Conservation (phyloP, 2,113 vertebrate genomes). For the Galemys pyrenaicus region DNA sequence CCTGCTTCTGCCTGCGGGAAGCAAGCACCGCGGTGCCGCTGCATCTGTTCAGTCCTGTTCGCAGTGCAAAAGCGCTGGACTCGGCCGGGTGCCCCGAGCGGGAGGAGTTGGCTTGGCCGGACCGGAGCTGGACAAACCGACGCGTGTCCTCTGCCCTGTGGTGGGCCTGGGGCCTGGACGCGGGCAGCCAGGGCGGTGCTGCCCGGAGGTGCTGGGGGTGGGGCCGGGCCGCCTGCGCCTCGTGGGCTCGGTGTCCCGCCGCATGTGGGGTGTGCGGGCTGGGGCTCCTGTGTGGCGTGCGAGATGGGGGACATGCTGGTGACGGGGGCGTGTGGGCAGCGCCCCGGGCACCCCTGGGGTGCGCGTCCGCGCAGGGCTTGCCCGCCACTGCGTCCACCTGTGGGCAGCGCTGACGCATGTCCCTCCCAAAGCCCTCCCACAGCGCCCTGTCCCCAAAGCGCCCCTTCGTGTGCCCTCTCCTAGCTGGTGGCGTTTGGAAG, state of each 20-base stretch:
- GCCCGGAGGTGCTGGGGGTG: background rate
- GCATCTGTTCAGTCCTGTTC: background rate
- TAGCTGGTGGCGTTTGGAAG: accelerated
- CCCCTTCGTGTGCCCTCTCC: background rate
- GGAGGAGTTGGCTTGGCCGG: background rate
- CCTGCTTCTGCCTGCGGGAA: background rate
- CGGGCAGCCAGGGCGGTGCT: background rate
- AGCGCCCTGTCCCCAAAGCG: background rate
- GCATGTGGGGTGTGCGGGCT: too few species aligned
- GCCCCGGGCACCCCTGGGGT: background rate
- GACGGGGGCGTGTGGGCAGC: background rate
- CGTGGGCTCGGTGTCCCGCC: too few species aligned
- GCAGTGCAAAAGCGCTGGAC: background rate
- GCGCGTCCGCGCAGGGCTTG: background rate
- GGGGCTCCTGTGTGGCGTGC: too few species aligned
- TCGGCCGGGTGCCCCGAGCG: background rate
- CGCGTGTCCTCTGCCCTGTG: background rate
- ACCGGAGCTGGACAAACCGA: conserved; percentile 53
- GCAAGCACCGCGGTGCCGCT: background rate
- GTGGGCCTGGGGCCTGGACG: background rate
- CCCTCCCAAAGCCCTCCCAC: background rate
- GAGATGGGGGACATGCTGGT: too few species aligned
- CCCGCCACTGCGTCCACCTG: conserved; percentile 21
- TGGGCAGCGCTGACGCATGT: background rate
- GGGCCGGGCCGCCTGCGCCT: too few species aligned